phyloP scores from a whole-genome alignment of 1,140 invertebrate genomes.

The Lepidurus apus region DNA sequence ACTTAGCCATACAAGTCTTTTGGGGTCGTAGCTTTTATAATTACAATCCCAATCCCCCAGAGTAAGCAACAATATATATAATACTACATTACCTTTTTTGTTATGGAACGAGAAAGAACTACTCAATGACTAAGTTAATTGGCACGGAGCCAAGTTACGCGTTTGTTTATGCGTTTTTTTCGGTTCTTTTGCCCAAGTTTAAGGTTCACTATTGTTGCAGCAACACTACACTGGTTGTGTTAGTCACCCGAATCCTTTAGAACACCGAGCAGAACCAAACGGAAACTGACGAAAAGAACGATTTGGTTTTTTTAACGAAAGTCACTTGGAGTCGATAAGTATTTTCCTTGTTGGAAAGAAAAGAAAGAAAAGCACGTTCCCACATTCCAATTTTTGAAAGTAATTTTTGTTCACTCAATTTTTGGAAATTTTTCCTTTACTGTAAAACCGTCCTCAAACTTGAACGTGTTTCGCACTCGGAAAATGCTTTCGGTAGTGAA shows the following conservation, averaged over 20 bases:
- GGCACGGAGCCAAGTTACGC: background rate
- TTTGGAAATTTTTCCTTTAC: too few species aligned
- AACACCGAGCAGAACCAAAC: background rate
- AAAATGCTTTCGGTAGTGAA: too few species aligned
- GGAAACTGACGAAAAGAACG: too few species aligned
- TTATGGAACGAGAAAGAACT: background rate
- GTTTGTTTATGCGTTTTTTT: background rate
- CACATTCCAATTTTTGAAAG: too few species aligned
- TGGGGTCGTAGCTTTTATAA: background rate
- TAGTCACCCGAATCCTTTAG: background rate
- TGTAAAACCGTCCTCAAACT: too few species aligned
- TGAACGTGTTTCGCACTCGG: too few species aligned
- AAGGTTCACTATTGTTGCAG: constrained; percentile 19
- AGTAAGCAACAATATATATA: background rate
- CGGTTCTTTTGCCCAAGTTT: background rate
- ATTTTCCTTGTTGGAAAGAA: too few species aligned
- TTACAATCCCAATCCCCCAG: background rate
- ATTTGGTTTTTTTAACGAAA: too few species aligned
- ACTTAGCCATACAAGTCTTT: background rate
- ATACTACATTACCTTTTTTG: background rate
- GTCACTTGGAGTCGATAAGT: too few species aligned
- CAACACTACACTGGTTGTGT: background rate
- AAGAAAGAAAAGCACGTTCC: too few species aligned
- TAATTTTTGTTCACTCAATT: too few species aligned
- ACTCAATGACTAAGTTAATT: constrained; percentile 1